phyloP scores from a whole-genome alignment of 2,888 invertebrate species.

The Epirrhoe tristata region DNA sequence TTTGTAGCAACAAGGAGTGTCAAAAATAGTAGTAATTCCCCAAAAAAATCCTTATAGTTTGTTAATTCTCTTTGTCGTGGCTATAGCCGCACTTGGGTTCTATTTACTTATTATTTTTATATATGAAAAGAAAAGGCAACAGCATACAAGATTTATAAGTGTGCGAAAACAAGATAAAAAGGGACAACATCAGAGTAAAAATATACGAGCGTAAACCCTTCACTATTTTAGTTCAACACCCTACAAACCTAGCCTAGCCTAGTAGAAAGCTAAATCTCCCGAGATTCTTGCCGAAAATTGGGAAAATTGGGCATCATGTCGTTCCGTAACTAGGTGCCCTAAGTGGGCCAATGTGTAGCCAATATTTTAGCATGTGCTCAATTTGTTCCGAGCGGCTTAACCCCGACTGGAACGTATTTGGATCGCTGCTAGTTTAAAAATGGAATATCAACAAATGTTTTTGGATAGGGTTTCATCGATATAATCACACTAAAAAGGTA shows the following conservation, averaged over 20 bases:
- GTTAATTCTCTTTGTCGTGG: too few relatives aligned
- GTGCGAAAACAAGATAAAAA: not conserved
- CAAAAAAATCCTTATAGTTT: too few relatives aligned
- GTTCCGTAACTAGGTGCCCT: slow-evolving; percentile 12
- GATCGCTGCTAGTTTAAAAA: slow-evolving; percentile 5
- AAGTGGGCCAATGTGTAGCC: slow-evolving; percentile 46
- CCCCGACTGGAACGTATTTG: slow-evolving; percentile 15
- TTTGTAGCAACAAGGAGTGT: too few relatives aligned
- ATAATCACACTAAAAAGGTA: too few relatives aligned
- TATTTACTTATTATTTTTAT: too few relatives aligned
- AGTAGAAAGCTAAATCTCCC: slow-evolving; percentile 13
- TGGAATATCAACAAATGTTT: not conserved
- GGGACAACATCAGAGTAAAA: not conserved
- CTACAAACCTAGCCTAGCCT: slow-evolving; percentile 5
- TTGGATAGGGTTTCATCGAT: not conserved
- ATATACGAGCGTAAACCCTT: not conserved
- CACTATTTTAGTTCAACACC: slow-evolving; percentile 15
- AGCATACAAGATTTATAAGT: not conserved
- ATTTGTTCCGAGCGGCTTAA: slow-evolving; percentile 40
- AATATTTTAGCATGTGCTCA: slow-evolving; percentile 46
- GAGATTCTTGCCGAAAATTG: slow-evolving; percentile 21
- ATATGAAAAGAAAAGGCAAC: too few relatives aligned
- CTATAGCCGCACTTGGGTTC: too few relatives aligned
- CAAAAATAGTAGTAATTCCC: too few relatives aligned
- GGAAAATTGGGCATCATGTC: slow-evolving; percentile 12